A percentile compares a stretch with the other conserved stretches of the same genome.
phyloP scores from a whole-genome alignment of 1,140 invertebrate genomes.

The Aethina tumida region DNA sequence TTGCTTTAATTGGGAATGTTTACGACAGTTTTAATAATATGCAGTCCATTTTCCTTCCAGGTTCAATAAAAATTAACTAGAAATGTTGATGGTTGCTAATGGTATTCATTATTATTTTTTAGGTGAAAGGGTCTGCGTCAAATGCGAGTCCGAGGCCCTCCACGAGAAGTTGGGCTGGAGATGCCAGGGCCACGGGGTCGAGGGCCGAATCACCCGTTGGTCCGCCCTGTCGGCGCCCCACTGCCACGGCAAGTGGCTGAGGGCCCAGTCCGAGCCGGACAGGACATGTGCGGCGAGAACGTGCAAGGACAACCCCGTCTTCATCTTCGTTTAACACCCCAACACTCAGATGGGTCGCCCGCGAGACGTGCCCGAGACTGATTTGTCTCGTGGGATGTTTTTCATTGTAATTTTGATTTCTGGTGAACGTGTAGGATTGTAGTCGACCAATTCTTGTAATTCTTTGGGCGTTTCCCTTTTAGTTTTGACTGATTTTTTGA shows the following conservation, averaged over 20 bases:
- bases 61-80: no score
- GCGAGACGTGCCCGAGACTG: not conserved
- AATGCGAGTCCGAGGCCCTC: slow-evolving; percentile 66
- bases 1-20: no score
- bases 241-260: slow-evolving; percentile 78
- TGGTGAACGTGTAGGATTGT: not conserved
- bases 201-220: slow-evolving; percentile 62
- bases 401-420: not conserved
- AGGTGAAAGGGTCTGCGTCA: slow-evolving; percentile 64
- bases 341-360: not conserved
- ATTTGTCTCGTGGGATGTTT: not conserved
- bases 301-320: slow-evolving; percentile 49
- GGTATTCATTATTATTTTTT: slow-evolving; percentile 23
- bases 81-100: slow-evolving; percentile 1
- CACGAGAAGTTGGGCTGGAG: slow-evolving; percentile 60
- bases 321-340: slow-evolving; percentile 51
- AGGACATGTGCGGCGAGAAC: slow-evolving; percentile 39
- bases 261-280: slow-evolving; percentile 47
- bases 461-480: not conserved
- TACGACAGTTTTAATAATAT: no score
- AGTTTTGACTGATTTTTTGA: slow-evolving; percentile 4
- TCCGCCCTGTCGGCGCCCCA: slow-evolving; percentile 63
- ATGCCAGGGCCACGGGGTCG: slow-evolving; percentile 66
- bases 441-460: not conserved
- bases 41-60: no score